Evolutionary conservation across 2,888 invertebrate species (phyloP).

Genomic region (Dexiosoma caninum): DNA sequence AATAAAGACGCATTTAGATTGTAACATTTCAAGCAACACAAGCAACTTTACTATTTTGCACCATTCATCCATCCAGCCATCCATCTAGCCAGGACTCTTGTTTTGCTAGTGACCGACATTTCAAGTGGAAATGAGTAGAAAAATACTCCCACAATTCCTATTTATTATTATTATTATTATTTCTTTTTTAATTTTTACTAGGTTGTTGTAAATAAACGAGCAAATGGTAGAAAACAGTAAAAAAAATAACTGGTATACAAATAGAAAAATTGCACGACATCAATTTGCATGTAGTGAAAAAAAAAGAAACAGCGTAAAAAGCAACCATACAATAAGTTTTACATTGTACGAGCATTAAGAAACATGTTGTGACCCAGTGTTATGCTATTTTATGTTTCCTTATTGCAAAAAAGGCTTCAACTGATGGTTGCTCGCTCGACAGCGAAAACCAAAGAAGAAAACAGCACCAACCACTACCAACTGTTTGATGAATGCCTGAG

Average conservation of each 20-base stretch:
- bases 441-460: not conserved
- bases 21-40: constrained; percentile 48
- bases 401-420: constrained; percentile 34
- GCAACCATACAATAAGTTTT: constrained; percentile 6
- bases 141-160: constrained; percentile 51
- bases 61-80: constrained; percentile 32
- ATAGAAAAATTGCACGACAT: constrained; percentile 33
- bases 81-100: constrained; percentile 55
- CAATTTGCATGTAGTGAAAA: not conserved
- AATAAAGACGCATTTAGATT: constrained; percentile 60
- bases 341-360: not conserved
- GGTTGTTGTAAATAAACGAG: constrained; percentile 47
- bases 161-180: constrained; percentile 19
- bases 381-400: constrained; percentile 33
- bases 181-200: constrained; percentile 16
- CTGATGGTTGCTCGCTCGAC: constrained; percentile 36
- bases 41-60: constrained; percentile 37
- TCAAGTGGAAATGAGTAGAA: constrained; percentile 63
- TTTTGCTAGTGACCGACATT: constrained; percentile 65
- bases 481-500: constrained; percentile 65
- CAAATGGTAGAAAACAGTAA: constrained; percentile 25
- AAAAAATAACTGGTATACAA: constrained; percentile 27
- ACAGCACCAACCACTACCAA: constrained; percentile 3
- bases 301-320: constrained; percentile 9
- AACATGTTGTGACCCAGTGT: constrained; percentile 47